phyloP scores from a whole-genome alignment of 2,113 vertebrate species.

The Hemiprocne comata region DNA sequence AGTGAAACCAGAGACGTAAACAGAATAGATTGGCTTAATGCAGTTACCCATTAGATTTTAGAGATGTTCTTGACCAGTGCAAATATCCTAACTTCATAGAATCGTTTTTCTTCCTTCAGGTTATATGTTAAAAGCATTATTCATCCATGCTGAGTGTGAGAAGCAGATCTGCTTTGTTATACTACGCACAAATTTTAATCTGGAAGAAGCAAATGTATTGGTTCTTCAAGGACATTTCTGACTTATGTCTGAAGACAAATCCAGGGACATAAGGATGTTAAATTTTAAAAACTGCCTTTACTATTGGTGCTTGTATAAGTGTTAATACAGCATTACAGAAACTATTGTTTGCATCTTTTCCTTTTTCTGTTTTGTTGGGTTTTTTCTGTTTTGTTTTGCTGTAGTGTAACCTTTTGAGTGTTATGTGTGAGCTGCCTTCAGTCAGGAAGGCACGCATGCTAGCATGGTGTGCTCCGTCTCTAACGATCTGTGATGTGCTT shows the following conservation, averaged over 20 bases:
- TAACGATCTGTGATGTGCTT: slow-evolving; percentile 39
- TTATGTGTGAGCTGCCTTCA: not conserved
- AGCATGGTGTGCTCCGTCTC: not conserved
- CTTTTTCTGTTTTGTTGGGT: not conserved
- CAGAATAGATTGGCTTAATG: not conserved
- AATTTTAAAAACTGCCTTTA: not conserved
- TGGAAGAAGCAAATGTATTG: not conserved
- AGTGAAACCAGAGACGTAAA: not conserved
- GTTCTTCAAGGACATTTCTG: not conserved
- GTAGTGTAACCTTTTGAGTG: not conserved
- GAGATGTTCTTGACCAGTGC: not conserved
- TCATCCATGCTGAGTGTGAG: not conserved
- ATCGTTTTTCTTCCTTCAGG: not conserved
- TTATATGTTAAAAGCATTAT: not conserved
- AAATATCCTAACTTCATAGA: not conserved
- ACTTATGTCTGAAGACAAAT: not conserved
- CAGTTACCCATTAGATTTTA: not conserved
- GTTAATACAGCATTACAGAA: not conserved
- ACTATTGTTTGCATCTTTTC: not conserved
- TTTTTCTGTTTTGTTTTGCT: not conserved
- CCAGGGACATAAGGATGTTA: not conserved
- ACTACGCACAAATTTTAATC: not conserved
- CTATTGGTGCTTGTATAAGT: not conserved
- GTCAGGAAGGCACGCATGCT: not conserved
- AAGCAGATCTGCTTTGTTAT: not conserved